phyloP scores from a whole-genome alignment of 2,113 vertebrate genomes.

The Oreotragus oreotragus region DNA sequence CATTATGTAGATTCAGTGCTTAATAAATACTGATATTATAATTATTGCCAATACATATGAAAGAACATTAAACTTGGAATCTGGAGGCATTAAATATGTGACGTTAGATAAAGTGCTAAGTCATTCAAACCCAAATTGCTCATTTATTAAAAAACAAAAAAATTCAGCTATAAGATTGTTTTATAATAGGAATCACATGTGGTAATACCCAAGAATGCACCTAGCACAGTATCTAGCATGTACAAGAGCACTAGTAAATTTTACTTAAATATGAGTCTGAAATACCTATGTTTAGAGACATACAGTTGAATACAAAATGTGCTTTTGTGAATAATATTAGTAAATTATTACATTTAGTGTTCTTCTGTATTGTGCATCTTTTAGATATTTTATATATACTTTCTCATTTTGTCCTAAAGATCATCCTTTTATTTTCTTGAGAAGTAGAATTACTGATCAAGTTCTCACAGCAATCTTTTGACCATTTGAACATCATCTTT shows the following conservation, averaged over 20 bases:
- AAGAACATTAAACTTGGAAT: background rate
- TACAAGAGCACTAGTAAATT: background rate
- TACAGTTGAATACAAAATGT: background rate
- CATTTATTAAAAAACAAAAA: background rate
- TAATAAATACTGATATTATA: background rate
- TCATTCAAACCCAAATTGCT: background rate
- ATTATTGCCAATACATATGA: background rate
- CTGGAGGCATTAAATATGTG: background rate
- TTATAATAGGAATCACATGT: background rate
- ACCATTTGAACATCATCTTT: background rate
- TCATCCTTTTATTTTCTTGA: background rate
- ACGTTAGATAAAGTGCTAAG: background rate
- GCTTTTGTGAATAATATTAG: background rate
- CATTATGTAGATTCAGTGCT: background rate
- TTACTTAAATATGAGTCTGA: background rate
- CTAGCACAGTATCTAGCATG: background rate
- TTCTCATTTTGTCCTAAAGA: background rate
- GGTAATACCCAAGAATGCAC: background rate
- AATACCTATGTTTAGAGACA: background rate
- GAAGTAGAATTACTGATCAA: background rate
- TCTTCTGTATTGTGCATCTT: background rate
- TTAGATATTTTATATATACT: background rate
- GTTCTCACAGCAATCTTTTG: background rate
- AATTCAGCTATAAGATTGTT: background rate
- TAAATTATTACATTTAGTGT: background rate